phyloP scores from a whole-genome alignment of 1,140 invertebrate species.

The Ptiloglossa arizonensis region DNA sequence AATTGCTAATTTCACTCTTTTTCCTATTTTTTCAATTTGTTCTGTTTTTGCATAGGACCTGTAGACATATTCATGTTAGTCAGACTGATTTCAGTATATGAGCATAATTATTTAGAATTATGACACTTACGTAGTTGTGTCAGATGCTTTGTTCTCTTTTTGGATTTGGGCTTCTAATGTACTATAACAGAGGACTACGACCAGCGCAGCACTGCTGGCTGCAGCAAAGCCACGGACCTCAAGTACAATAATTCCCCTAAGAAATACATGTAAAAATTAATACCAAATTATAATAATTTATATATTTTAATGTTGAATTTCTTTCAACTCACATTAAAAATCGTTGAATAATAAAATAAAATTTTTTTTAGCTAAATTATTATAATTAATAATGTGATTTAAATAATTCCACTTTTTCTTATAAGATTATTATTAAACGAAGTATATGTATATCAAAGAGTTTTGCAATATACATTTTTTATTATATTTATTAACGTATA shows the following conservation, averaged over 20 bases:
- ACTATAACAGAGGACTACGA: slow-evolving; percentile 74
- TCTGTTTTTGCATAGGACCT: slow-evolving; percentile 69
- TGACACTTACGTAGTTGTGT: slow-evolving; percentile 64
- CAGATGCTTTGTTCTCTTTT: slow-evolving; percentile 61
- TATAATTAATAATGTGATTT: not conserved
- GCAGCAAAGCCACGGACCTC: slow-evolving; percentile 76
- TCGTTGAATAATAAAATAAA: not conserved
- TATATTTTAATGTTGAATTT: not conserved
- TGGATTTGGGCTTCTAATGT: slow-evolving; percentile 74
- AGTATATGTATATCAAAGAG: not conserved
- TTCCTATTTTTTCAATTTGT: slow-evolving; percentile 70
- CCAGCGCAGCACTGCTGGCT: slow-evolving; percentile 78
- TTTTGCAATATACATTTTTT: not conserved
- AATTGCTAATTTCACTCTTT: slow-evolving; percentile 65
- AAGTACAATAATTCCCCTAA: slow-evolving; percentile 74
- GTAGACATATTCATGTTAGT: slow-evolving; percentile 40
- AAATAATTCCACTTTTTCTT: too few relatives aligned
- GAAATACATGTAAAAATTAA: slow-evolving; percentile 37
- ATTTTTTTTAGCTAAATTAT: not conserved
- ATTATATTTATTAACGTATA: not conserved
- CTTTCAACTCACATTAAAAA: not conserved
- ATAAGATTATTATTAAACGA: not conserved
- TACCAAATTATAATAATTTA: not conserved
- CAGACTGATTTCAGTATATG: too few relatives aligned
- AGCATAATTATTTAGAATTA: not conserved